phyloP scores from a whole-genome alignment of 2,797 vertebrate genomes.

The Avahi laniger region DNA sequence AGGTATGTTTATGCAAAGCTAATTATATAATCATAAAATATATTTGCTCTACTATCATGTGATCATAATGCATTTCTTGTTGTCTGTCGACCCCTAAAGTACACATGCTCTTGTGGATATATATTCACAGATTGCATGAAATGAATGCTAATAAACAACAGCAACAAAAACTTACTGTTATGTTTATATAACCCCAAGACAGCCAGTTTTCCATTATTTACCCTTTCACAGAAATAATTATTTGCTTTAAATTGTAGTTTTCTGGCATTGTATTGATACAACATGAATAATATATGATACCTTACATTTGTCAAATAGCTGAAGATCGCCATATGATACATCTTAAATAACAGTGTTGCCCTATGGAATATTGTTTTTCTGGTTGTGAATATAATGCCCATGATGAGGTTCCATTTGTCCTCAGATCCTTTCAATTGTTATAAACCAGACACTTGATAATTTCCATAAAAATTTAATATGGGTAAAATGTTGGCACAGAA shows the following conservation, averaged over 20 bases:
- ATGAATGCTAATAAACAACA: slow-evolving; percentile 15
- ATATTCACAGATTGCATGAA: background rate
- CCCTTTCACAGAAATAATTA: slow-evolving; percentile 29
- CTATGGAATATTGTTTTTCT: background rate
- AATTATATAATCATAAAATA: too few species aligned
- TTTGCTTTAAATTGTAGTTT: slow-evolving; percentile 40
- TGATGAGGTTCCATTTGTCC: slow-evolving; percentile 37
- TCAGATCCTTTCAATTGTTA: slow-evolving; percentile 30
- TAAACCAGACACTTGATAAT: slow-evolving; percentile 57
- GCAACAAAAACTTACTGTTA: slow-evolving; percentile 4
- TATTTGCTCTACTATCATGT: too few species aligned
- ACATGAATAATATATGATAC: background rate
- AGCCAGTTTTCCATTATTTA: slow-evolving; percentile 44
- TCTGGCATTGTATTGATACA: slow-evolving; percentile 5
- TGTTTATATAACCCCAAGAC: background rate
- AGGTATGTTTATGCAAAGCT: too few species aligned
- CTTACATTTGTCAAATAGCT: background rate
- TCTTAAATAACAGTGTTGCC: background rate
- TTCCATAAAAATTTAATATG: slow-evolving; percentile 60
- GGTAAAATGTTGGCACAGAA: slow-evolving; percentile 60
- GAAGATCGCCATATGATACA: background rate
- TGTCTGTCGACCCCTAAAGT: background rate
- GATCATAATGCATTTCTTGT: too few species aligned
- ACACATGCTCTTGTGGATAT: background rate
- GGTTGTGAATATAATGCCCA: background rate